These are phyloP conservation scores for Penaeus vannamei DNA, from an alignment of 1,140 invertebrate genomes.

Conservation along the genomic window DNA sequence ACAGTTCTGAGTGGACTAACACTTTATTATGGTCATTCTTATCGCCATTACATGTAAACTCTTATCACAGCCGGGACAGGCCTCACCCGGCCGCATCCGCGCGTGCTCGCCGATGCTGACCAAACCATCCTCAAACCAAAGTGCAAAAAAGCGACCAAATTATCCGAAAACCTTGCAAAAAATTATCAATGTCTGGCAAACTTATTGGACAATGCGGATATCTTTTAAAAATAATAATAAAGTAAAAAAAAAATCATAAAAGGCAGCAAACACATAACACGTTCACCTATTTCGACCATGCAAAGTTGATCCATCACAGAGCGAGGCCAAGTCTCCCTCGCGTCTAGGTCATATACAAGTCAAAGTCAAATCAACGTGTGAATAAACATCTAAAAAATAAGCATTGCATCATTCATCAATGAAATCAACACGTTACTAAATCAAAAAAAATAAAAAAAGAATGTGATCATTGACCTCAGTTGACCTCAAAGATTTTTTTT, in stretches of 20 bases:
- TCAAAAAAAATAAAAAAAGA: no score
- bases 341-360: neutral
- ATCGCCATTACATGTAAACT: no score
- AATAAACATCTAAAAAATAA: neutral
- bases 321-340: neutral
- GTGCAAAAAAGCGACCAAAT: conserved; percentile 40
- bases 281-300: conserved; percentile 39
- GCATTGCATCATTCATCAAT: no score
- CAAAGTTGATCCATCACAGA: neutral
- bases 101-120: conserved; percentile 28
- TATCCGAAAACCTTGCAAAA: conserved; percentile 1
- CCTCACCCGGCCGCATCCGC: conserved; percentile 22
- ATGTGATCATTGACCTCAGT: no score
- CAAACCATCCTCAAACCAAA: conserved; percentile 37
- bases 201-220: no score
- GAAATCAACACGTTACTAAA: no score
- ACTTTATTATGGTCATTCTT: no score
- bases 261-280: conserved; percentile 6
- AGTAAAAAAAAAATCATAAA: conserved; percentile 22
- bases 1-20: no score
- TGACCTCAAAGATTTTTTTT: no score
- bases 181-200: neutral
- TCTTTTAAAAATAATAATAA: no score
- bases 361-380: neutral
- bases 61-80: neutral